Base-by-base conservation (phyloP, 2,888 invertebrate species). In the Hanleya hanleyi region DNA sequence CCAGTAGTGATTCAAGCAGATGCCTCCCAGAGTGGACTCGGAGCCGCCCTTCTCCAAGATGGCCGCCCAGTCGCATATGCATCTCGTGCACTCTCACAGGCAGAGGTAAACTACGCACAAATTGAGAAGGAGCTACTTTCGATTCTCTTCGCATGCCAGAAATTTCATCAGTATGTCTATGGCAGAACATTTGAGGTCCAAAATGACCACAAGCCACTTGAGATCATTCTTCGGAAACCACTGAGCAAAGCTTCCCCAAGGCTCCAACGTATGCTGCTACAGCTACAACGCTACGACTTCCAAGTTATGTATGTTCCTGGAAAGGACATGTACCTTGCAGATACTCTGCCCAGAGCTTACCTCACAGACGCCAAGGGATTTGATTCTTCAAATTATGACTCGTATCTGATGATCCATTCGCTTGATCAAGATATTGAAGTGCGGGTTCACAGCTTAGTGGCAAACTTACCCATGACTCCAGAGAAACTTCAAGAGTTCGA, bases 191-290 rank as follows among this genome's bases (percentile, higher is more conserved):
- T 74, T 12, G n/a, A 33, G 32, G 80, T 81, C 26, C 47, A 73
- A 37, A 73, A 73, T 49, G 80, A 80, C 50, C 77, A 80, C 61
- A 76, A 73, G 67, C 79, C 74, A n/a, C 75, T 80, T 29, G 69
- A 71, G 26, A 32, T 26, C 26, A 74, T 79, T 41, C 15, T 65
- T 0, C 69, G 71, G 35, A 77, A 70, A 38, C 61, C 69, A 9
- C 50, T 71, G 1, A 18, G 26, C 29, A 49, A 71, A 61, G 38
- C 67, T 9, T 67, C 73, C 15, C 77, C 76, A 1, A 36, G 74
- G 15, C 66, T 80, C 18, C 80, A 80, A 36, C 29, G 71, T 26
- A 75, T 75, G 71, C 32, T 70, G 37, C 61, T 80, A 26, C 32
- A 41, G 57, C 33, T 76, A 29, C 73, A 73, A 61, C 50, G 68